phyloP scores from a whole-genome alignment of 2,888 invertebrate genomes.

The Dichetophora obliterata region DNA sequence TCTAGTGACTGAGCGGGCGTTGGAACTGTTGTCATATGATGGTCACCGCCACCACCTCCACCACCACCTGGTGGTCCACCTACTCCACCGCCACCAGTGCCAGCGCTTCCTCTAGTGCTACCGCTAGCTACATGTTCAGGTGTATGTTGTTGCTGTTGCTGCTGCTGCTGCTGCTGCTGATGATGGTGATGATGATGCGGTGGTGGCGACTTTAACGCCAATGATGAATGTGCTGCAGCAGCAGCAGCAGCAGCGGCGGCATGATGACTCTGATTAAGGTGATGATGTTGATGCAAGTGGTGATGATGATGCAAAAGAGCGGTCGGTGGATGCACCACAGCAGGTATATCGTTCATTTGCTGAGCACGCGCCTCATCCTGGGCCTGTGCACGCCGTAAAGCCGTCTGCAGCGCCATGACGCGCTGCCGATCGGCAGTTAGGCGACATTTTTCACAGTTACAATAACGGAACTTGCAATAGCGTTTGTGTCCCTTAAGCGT shows the following conservation, averaged over 20 bases:
- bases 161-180: too few species aligned
- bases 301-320: constrained; percentile 59
- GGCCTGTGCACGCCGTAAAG: constrained; percentile 84
- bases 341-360: constrained; percentile 71
- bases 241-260: constrained; percentile 58
- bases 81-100: constrained; percentile 50
- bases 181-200: constrained; percentile 57
- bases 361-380: constrained; percentile 81
- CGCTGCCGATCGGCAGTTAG: constrained; percentile 88
- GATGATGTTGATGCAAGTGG: constrained; percentile 69
- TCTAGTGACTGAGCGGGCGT: constrained; percentile 70
- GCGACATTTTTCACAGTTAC: constrained; percentile 88
- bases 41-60: constrained; percentile 54
- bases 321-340: constrained; percentile 61
- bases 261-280: constrained; percentile 71
- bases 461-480: constrained; percentile 88
- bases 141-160: too few species aligned
- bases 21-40: constrained; percentile 67
- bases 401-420: constrained; percentile 91
- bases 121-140: neutral
- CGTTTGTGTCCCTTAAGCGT: constrained; percentile 93
- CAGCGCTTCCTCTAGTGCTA: constrained; percentile 48
- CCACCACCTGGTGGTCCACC: constrained; percentile 24
- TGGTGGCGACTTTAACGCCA: constrained; percentile 5
- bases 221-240: constrained; percentile 50